A percentile compares a stretch with the other conserved stretches of the same genome.
These are phyloP conservation scores for Falcunculus frontatus DNA, from an alignment of 2,113 vertebrate genomes.

Conservation along the genomic window DNA sequence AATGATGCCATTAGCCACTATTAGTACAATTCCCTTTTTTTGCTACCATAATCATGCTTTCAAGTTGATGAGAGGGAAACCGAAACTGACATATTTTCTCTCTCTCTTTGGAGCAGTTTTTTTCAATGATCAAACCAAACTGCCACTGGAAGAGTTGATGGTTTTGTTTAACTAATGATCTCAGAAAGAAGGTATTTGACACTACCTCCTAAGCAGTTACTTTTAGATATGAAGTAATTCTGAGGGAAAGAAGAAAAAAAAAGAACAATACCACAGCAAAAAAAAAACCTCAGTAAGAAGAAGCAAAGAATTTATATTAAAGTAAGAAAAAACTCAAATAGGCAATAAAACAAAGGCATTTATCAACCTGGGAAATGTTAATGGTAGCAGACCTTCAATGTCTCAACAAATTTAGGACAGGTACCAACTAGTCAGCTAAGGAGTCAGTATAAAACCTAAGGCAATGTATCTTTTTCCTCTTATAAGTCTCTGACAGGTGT, in stretches of 20 bases:
- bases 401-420: not conserved
- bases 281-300: not conserved
- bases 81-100: not conserved
- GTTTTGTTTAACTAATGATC: not conserved
- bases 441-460: not conserved
- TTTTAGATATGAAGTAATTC: not conserved
- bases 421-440: not conserved
- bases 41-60: not conserved
- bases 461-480: not conserved
- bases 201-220: rapidly evolving
- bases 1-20: not conserved
- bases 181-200: not conserved
- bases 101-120: not conserved
- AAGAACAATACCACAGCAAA: not conserved
- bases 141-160: not conserved
- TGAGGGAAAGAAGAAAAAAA: not conserved
- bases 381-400: not conserved
- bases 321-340: not conserved
- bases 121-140: not conserved
- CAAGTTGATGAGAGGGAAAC: not conserved
- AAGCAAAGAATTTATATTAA: not conserved
- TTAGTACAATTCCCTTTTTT: not conserved
- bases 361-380: not conserved
- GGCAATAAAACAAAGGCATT: not conserved
- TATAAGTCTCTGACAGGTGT: not conserved